Evolutionary conservation across 2,113 vertebrate genomes (phyloP).

Genomic region (Melanotaenia duboulayi): DNA sequence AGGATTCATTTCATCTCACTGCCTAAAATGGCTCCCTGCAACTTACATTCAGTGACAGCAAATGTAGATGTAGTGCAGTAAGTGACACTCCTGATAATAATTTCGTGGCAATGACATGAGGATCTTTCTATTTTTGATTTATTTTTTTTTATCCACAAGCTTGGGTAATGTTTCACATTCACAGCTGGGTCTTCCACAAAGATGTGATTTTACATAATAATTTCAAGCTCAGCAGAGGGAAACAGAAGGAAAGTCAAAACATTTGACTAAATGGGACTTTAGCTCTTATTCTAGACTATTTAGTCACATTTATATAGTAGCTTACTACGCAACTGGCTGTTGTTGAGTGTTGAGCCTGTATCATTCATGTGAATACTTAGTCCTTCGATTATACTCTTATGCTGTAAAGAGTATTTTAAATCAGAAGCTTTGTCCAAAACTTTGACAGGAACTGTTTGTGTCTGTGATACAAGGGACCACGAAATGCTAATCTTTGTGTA

Average conservation of each 20-base stretch:
- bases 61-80: slow-evolving; percentile 56
- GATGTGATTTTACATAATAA: slow-evolving; percentile 48
- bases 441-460: too few species aligned
- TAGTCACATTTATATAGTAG: slow-evolving; percentile 30
- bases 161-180: slow-evolving; percentile 46
- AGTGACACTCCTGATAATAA: slow-evolving; percentile 62
- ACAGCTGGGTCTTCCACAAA: slow-evolving; percentile 19
- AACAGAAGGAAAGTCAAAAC: slow-evolving; percentile 64
- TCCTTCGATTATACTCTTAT: slow-evolving; percentile 2
- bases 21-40: slow-evolving; percentile 53
- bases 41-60: slow-evolving; percentile 49
- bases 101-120: slow-evolving; percentile 35
- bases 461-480: too few species aligned
- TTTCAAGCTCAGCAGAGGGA: slow-evolving; percentile 46
- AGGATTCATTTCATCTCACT: slow-evolving; percentile 69
- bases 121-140: slow-evolving; percentile 22
- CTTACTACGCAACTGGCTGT: slow-evolving; percentile 15
- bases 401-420: background rate
- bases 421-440: too few species aligned
- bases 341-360: slow-evolving; percentile 19
- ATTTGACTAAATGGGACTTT: slow-evolving; percentile 57
- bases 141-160: slow-evolving; percentile 24
- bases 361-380: background rate
- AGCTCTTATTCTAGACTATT: slow-evolving; percentile 57
- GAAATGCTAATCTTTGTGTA: too few species aligned